Evolutionary conservation across 2,888 invertebrate species (phyloP).

Genomic region (Pimpla rufipes): DNA sequence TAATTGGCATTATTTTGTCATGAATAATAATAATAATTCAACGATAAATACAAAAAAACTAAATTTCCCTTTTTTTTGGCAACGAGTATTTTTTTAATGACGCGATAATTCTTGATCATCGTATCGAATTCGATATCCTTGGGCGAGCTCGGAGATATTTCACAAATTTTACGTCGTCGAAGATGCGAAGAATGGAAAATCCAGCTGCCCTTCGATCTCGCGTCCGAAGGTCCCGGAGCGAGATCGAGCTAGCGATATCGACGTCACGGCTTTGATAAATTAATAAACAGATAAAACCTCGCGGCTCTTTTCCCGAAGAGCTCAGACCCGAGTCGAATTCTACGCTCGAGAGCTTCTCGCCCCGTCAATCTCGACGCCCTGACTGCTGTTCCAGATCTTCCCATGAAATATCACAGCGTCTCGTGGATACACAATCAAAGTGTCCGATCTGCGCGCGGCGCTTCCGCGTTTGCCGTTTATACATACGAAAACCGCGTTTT

Average conservation of each 20-base stretch:
- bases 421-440: constrained; percentile 28
- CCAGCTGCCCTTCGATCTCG: constrained; percentile 21
- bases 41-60: too few relatives aligned
- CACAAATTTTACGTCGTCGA: background rate
- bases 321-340: background rate
- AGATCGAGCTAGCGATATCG: background rate
- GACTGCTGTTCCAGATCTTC: constrained; percentile 7
- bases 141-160: background rate
- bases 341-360: constrained; percentile 13
- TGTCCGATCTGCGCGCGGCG: constrained; percentile 7
- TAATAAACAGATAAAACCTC: constrained; percentile 43
- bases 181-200: background rate
- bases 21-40: too few relatives aligned
- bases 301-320: background rate
- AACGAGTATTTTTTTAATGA: too few relatives aligned
- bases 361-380: constrained; percentile 1
- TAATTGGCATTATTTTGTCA: too few relatives aligned
- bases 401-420: constrained; percentile 15
- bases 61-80: too few relatives aligned
- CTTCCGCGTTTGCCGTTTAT: constrained; percentile 24
- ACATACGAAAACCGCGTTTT: background rate
- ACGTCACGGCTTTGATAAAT: constrained; percentile 36
- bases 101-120: too few relatives aligned
- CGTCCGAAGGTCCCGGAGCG: background rate
- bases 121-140: too few relatives aligned